A percentile compares a stretch with the other conserved stretches of the same genome.
Evolutionary conservation across 1,140 invertebrate genomes (phyloP).

Genomic region (Aphaenogaster ashmeadi): DNA sequence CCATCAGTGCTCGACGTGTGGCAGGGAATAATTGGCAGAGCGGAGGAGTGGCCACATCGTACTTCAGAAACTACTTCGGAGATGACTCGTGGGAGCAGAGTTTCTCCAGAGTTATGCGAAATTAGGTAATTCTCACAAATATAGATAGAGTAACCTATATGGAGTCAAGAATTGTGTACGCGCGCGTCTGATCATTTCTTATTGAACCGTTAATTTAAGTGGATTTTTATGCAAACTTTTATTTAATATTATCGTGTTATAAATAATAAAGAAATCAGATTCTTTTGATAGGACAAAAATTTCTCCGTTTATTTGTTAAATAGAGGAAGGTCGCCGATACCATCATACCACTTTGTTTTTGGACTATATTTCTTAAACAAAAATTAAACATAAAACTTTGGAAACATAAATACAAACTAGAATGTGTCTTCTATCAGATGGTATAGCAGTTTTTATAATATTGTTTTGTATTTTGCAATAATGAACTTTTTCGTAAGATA

Average conservation of each 20-base stretch:
- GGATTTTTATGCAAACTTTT: constrained; percentile 23
- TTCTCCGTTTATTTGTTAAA: constrained; percentile 44
- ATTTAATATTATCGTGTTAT: neutral
- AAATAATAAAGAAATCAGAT: neutral
- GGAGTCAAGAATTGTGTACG: neutral
- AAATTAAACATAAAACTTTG: no score
- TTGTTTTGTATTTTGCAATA: no score
- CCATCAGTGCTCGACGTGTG: constrained; percentile 76
- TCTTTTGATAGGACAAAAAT: neutral
- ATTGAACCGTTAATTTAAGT: neutral
- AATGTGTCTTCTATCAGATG: no score
- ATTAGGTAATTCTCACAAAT: constrained; percentile 9
- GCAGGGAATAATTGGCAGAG: constrained; percentile 77
- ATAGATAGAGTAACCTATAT: neutral
- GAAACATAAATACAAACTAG: no score
- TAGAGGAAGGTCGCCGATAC: no score
- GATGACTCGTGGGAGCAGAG: constrained; percentile 65
- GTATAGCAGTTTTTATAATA: no score
- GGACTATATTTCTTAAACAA: no score
- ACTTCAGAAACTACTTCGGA: constrained; percentile 51
- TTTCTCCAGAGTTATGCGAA: neutral
- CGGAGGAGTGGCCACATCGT: constrained; percentile 66
- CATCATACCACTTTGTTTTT: no score
- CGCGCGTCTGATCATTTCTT: neutral
- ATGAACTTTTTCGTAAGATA: no score